A percentile compares a stretch with the other conserved stretches of the same genome.
Evolutionary conservation across 2,797 vertebrate species (phyloP).

Genomic region (Molossus alvarezi): DNA sequence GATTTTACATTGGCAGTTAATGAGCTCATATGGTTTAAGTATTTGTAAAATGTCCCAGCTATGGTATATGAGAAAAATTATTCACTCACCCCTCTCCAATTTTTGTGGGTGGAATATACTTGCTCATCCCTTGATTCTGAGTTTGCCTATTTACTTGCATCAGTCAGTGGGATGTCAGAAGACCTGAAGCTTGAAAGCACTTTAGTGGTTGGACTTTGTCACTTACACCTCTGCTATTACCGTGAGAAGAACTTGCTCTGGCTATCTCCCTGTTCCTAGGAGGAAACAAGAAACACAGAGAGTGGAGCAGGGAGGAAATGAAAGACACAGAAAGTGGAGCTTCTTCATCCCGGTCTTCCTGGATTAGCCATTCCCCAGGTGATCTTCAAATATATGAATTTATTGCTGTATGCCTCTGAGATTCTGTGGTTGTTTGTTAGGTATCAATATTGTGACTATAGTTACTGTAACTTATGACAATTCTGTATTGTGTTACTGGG

Average conservation of each 20-base stretch:
- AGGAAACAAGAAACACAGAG: conserved; percentile 11
- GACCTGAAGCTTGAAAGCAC: not conserved
- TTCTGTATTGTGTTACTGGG: not conserved
- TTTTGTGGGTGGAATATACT: not conserved
- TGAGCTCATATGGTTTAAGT: conserved; percentile 25
- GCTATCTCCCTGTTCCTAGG: not conserved
- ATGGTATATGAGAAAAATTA: conserved; percentile 9
- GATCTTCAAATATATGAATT: not conserved
- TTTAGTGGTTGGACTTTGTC: not conserved
- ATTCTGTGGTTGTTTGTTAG: not conserved
- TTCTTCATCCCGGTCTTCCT: not conserved
- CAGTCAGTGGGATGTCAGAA: not conserved
- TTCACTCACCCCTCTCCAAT: not conserved
- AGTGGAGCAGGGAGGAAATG: not conserved
- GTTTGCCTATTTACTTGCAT: conserved; percentile 6
- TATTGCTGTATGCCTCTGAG: not conserved
- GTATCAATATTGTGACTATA: not conserved
- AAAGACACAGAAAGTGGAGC: not conserved
- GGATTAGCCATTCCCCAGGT: not conserved
- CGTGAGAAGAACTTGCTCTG: not conserved
- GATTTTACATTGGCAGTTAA: not conserved
- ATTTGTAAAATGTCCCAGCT: not conserved
- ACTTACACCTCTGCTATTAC: not conserved
- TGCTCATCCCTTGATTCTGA: not conserved
- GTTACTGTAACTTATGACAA: conserved; percentile 21